Conservation (phyloP, 2,888 invertebrate species). For the Phengaris arion region DNA sequence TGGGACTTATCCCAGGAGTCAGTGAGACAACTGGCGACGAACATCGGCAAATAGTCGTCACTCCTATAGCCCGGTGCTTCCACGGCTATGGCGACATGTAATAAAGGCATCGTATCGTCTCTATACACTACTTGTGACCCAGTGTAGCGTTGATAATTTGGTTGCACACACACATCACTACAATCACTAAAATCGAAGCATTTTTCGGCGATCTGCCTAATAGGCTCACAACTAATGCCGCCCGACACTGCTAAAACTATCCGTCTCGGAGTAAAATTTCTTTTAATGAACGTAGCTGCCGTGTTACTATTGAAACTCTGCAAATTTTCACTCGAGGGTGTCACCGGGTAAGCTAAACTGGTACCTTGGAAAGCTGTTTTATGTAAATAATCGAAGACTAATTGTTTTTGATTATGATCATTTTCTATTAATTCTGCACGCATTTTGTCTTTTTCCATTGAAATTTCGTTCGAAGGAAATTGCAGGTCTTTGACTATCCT, state of each 20-base stretch:
- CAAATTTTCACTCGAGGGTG: slow-evolving; percentile 85
- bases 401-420: slow-evolving; percentile 56
- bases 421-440: slow-evolving; percentile 53
- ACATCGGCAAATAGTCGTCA: slow-evolving; percentile 54
- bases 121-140: slow-evolving; percentile 53
- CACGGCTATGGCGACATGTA: slow-evolving; percentile 65
- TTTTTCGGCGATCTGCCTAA: slow-evolving; percentile 78
- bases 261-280: slow-evolving; percentile 69
- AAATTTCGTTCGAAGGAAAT: slow-evolving; percentile 48
- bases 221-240: slow-evolving; percentile 81
- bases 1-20: slow-evolving; percentile 64
- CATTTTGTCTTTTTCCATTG: slow-evolving; percentile 51
- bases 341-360: slow-evolving; percentile 57
- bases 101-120: slow-evolving; percentile 66
- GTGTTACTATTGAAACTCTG: slow-evolving; percentile 64
- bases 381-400: slow-evolving; percentile 71
- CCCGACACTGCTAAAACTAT: slow-evolving; percentile 87
- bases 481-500: slow-evolving; percentile 49
- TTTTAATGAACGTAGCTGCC: slow-evolving; percentile 47
- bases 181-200: slow-evolving; percentile 69
- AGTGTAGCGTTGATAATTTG: slow-evolving; percentile 39
- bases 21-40: slow-evolving; percentile 56
- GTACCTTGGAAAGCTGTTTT: slow-evolving; percentile 74
- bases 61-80: slow-evolving; percentile 64
- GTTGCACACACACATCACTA: slow-evolving; percentile 6